These are phyloP conservation scores for Lutjanus erythropterus DNA, from an alignment of 2,113 vertebrate species.

Conservation along the genomic window DNA sequence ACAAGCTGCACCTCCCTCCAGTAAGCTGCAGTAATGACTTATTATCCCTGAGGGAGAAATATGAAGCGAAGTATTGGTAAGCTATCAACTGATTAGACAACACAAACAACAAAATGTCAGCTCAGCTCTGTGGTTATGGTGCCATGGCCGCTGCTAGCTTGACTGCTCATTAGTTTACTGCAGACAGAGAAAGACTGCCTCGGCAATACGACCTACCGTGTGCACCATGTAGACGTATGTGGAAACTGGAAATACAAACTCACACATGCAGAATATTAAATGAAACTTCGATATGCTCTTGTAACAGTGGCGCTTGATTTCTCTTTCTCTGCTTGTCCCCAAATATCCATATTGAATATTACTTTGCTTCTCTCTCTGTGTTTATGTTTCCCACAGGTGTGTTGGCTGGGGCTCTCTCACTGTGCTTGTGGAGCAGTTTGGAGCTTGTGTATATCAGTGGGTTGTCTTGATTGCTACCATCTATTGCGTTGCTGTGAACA, in stretches of 20 bases:
- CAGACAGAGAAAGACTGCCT: conserved; percentile 1
- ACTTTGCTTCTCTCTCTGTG: background rate
- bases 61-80: conserved; percentile 37
- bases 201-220: background rate
- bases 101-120: conserved; percentile 33
- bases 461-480: background rate
- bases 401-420: background rate
- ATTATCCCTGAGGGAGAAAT: conserved; percentile 11
- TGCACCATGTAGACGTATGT: background rate
- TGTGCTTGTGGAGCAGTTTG: background rate
- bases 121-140: conserved; percentile 10
- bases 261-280: background rate
- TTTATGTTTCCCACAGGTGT: conserved; percentile 8
- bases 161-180: conserved; percentile 41
- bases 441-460: background rate
- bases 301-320: background rate
- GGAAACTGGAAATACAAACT: background rate
- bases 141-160: background rate
- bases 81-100: conserved; percentile 37
- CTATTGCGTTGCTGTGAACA: background rate
- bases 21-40: background rate
- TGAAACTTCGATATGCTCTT: background rate
- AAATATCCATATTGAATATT: background rate
- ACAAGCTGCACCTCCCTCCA: background rate
- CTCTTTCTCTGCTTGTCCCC: background rate